A percentile compares a stretch with the other conserved stretches of the same genome.
phyloP scores from a whole-genome alignment of 1,140 invertebrate species.

The Eubasilissa regina region DNA sequence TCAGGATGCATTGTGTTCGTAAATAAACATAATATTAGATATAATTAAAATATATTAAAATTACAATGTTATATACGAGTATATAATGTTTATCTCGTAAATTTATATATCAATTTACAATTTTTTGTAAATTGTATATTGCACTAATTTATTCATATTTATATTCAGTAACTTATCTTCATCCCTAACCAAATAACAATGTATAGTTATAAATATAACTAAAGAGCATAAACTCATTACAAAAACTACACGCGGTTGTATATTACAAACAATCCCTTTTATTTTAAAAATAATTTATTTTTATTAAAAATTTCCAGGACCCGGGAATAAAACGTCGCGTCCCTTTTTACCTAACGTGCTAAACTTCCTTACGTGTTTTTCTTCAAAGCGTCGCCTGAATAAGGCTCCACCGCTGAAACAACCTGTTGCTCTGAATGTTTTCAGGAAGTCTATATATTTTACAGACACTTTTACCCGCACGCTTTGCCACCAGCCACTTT shows the following conservation, averaged over 20 bases:
- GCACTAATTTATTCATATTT: no score
- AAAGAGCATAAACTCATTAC: no score
- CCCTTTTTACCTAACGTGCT: conserved; percentile 1
- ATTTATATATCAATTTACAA: not conserved
- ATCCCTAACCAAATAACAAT: no score
- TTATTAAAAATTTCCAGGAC: not conserved
- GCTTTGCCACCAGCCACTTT: conserved; percentile 40
- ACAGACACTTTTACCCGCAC: conserved; percentile 43
- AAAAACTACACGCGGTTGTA: not conserved
- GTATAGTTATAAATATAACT: no score
- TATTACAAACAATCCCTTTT: not conserved
- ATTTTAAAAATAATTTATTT: no score
- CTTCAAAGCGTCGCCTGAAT: conserved; percentile 2
- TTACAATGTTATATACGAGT: not conserved
- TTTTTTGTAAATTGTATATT: not conserved
- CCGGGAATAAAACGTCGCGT: not conserved
- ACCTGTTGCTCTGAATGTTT: conserved; percentile 42
- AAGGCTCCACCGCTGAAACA: conserved; percentile 7
- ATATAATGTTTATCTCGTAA: not conserved
- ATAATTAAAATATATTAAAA: not conserved
- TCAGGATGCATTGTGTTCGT: no score
- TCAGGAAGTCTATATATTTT: conserved; percentile 46
- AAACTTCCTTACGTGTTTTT: conserved; percentile 28
- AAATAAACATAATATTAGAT: no score
- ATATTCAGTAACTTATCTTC: no score